phyloP scores from a whole-genome alignment of 2,113 vertebrate species.

The Vulpes vulpes region DNA sequence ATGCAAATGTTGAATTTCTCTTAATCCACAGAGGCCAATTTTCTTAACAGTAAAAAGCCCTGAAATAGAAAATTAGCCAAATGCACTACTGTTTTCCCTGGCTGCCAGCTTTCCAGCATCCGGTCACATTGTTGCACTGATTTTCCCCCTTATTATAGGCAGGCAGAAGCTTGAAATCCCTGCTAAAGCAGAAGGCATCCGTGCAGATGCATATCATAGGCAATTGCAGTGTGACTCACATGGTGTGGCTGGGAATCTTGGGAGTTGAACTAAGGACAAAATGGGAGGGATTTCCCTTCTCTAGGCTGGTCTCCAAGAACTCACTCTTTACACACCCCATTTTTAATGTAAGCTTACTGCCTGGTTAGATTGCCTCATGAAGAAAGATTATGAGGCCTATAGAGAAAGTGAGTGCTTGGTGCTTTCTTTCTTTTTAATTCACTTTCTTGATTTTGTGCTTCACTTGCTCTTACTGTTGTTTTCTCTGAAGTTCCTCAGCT shows the following conservation, averaged over 20 bases:
- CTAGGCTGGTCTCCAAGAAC: neutral
- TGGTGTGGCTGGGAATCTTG: conserved; percentile 25
- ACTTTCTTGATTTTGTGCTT: neutral
- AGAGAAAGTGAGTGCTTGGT: neutral
- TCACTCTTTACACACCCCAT: neutral
- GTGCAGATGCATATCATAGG: conserved; percentile 53
- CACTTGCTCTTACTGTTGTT: neutral
- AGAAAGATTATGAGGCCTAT: neutral
- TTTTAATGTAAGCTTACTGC: neutral
- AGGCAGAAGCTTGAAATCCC: conserved; percentile 69
- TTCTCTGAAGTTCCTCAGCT: neutral
- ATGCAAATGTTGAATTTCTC: conserved; percentile 55
- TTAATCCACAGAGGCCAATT: conserved; percentile 33
- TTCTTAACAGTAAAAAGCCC: conserved; percentile 58
- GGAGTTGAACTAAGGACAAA: conserved; percentile 77
- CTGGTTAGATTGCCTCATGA: neutral
- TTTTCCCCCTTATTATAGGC: conserved; percentile 62
- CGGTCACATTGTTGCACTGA: conserved; percentile 62
- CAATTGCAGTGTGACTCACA: conserved; percentile 66
- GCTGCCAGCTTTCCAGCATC: conserved; percentile 60
- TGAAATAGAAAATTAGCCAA: conserved; percentile 65
- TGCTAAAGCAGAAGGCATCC: conserved; percentile 44
- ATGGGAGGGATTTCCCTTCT: conserved; percentile 64
- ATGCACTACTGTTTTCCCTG: conserved; percentile 16
- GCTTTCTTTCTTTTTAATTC: neutral